A percentile compares a stretch with the other conserved stretches of the same genome.
Conservation (phyloP, 2,888 invertebrate genomes). For the Automeris io region DNA sequence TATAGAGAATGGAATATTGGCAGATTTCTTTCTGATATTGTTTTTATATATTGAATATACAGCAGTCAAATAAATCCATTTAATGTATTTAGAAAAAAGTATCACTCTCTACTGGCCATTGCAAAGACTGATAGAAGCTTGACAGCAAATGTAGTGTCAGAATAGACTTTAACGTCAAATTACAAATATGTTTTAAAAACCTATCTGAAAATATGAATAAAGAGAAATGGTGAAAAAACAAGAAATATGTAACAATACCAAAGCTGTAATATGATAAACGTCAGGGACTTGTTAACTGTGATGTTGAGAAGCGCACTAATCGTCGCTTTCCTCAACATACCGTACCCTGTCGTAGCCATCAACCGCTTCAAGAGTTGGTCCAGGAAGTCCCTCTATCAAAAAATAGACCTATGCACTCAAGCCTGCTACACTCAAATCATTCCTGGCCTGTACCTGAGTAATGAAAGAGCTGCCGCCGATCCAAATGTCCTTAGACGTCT, state of each 20-base stretch:
- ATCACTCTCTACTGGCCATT: conserved; percentile 5
- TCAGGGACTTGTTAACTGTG: conserved; percentile 38
- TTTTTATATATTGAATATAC: no score
- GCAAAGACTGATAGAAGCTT: conserved; percentile 21
- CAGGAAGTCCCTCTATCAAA: conserved; percentile 46
- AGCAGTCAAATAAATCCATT: no score
- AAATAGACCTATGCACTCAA: conserved; percentile 63
- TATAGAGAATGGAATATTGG: no score
- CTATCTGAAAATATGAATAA: conserved; percentile 10
- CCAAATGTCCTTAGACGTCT: conserved; percentile 46
- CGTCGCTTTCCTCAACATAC: conserved; percentile 54
- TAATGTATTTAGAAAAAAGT: no score
- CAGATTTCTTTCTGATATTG: no score
- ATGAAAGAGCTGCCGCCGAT: conserved; percentile 61
- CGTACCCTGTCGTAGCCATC: conserved; percentile 49
- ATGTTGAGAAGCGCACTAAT: conserved; percentile 57
- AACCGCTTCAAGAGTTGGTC: conserved; percentile 57
- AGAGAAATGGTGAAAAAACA: conserved; percentile 17
- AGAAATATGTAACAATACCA: conserved; percentile 19
- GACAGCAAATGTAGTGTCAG: conserved; percentile 20
- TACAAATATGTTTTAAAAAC: conserved; percentile 7
- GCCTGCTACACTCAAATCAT: conserved; percentile 58
- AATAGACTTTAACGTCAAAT: conserved; percentile 12
- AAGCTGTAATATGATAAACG: conserved; percentile 36
- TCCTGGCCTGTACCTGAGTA: conserved; percentile 62